Conservation (phyloP, 2,113 vertebrate genomes). For the Eurypyga helias region DNA sequence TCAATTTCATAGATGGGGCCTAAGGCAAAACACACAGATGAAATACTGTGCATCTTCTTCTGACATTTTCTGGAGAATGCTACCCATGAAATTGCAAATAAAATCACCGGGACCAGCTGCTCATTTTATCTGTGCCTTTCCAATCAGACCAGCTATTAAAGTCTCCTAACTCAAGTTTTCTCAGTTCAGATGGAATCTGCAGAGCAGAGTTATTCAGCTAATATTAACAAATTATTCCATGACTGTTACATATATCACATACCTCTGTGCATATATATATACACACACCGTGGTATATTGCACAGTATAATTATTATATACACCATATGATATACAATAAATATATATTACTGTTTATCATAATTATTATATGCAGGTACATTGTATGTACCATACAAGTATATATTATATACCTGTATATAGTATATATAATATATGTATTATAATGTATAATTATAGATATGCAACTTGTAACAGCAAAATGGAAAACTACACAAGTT, state of each 20-base stretch:
- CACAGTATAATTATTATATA: background rate
- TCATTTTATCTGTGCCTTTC: constrained; percentile 22
- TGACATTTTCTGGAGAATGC: constrained; percentile 45
- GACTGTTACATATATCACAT: background rate
- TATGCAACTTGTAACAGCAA: too few species aligned
- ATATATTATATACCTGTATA: background rate
- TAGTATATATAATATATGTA: too few species aligned
- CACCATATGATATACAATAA: background rate
- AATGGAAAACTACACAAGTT: too few species aligned
- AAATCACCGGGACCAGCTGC: constrained; percentile 29
- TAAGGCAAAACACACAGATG: constrained; percentile 47
- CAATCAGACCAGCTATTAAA: constrained; percentile 1
- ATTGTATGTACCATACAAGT: background rate
- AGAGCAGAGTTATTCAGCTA: background rate
- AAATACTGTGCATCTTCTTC: background rate
- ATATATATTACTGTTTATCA: background rate
- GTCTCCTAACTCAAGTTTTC: background rate
- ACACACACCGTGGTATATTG: background rate
- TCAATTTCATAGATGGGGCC: constrained; percentile 27
- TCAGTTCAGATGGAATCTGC: constrained; percentile 5
- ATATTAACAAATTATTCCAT: background rate
- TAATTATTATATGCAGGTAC: background rate
- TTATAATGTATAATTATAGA: background rate
- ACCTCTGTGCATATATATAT: background rate
- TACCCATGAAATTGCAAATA: constrained; percentile 49